Evolutionary conservation across 2,113 vertebrate genomes (phyloP), one percentile per base, ranked within the genome.

Genomic region (Nestor notabilis): DNA sequence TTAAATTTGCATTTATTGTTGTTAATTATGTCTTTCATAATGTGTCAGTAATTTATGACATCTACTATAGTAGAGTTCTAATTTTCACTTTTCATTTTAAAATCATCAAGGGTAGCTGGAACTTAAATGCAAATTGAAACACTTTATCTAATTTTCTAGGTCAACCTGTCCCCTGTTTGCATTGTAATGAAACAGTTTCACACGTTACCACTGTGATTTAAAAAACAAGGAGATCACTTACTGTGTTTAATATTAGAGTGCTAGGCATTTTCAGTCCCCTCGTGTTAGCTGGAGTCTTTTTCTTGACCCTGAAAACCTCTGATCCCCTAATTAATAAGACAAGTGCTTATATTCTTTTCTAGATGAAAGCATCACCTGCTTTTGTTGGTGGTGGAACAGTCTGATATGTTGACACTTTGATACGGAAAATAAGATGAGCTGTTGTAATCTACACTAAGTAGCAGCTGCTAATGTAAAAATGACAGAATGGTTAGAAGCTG

Each of bases 381-480:
- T 81, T 50, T 90, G 29, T 94, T 94, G 78, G 50, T 94, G 86
- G 52, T 83, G 61, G 74, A 95, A 77, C 44, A 49, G 46, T 94
- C 75, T 95, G 90, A 85, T 97, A 69, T 93, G 84, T 96, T 96
- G 92, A 96, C 85, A 96, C 74, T 96, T 83, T 53, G 82, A 94
- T 95, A 76, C 0, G 95, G 93, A 96, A 96, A 96, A 96, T 94
- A 90, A 93, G 93, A 95, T 96, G 95, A 97, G 74, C 70, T 88
- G 90, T 94, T 94, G 89, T 96, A 96, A 96, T 96, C 95, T 97
- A 75, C 70, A 58, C 63, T 93, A 94, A 90, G 93, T 83, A 97
- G 87, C 90, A 91, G 70, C 78, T 93, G 87, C 75, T 95, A 88
- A 93, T 7, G 31, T 91, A 94, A 96, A 90, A 96, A 94, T 82